A percentile compares a stretch with the other conserved stretches of the same genome.
These are phyloP conservation scores for Campylomormyrus numenius DNA, from an alignment of 2,113 vertebrate species.

Conservation along the genomic window DNA sequence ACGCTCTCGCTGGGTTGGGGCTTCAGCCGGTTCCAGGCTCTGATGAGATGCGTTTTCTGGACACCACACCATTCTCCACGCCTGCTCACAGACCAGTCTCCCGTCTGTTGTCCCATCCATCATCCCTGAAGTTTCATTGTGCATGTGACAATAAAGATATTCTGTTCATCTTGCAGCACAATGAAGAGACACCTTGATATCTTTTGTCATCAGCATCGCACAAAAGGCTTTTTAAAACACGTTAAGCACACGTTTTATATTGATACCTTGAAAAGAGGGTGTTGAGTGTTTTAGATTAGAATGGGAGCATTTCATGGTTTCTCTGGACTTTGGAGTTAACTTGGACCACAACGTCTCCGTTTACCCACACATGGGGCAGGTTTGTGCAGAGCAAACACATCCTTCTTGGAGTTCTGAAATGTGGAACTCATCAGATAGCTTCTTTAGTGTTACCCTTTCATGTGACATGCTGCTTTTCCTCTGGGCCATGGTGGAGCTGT, in stretches of 20 bases:
- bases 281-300: background rate
- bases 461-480: background rate
- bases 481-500: background rate
- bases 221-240: background rate
- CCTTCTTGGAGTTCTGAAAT: background rate
- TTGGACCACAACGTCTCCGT: background rate
- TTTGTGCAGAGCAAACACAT: background rate
- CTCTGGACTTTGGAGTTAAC: background rate
- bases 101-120: background rate
- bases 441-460: background rate
- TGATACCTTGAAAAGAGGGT: background rate
- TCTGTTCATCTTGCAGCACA: background rate
- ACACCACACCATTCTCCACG: background rate
- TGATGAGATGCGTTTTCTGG: background rate
- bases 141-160: background rate
- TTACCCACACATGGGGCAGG: background rate
- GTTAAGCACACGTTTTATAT: background rate
- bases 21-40: background rate
- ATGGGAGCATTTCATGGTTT: background rate
- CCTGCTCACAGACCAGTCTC: background rate
- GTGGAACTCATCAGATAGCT: background rate
- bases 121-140: background rate
- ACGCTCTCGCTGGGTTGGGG: background rate
- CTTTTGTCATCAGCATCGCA: background rate
- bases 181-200: background rate